A percentile compares a stretch with the other conserved stretches of the same genome.
phyloP scores from a whole-genome alignment of 64 coral and sea anemone species.

The Porites lutea region DNA sequence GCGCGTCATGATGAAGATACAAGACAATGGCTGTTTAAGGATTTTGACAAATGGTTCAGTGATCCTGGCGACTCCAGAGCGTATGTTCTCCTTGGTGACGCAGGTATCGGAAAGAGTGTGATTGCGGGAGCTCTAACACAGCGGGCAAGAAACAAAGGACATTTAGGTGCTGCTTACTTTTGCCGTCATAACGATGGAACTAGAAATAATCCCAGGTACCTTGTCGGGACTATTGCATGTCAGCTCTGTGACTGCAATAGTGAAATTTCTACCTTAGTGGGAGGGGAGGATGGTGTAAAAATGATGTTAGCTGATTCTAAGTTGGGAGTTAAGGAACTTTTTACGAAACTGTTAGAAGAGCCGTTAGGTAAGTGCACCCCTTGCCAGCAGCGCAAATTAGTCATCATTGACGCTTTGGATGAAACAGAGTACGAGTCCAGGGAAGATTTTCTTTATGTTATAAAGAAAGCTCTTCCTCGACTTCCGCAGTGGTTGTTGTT shows the following conservation, averaged over 20 bases:
- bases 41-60: background rate
- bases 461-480: background rate
- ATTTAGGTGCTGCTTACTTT: slow-evolving; percentile 4
- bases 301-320: slow-evolving; percentile 11
- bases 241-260: slow-evolving; percentile 23
- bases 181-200: slow-evolving; percentile 46
- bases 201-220: slow-evolving; percentile 46
- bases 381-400: background rate
- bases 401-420: slow-evolving; percentile 43
- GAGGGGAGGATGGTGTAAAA: slow-evolving; percentile 5
- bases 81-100: background rate
- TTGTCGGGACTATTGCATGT: slow-evolving; percentile 34
- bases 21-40: slow-evolving; percentile 15
- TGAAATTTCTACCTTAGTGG: background rate
- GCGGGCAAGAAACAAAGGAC: background rate
- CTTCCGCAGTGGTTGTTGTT: slow-evolving; percentile 35
- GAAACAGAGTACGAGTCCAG: slow-evolving; percentile 40
- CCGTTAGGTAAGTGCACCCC: background rate
- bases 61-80: slow-evolving; percentile 21
- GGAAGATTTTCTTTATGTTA: slow-evolving; percentile 38
- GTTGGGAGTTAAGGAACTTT: slow-evolving; percentile 15
- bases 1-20: background rate
- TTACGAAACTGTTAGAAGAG: slow-evolving; percentile 52
- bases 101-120: slow-evolving; percentile 11
- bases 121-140: slow-evolving; percentile 2